phyloP scores from a whole-genome alignment of 2,113 vertebrate species.

The Trinectes maculatus region DNA sequence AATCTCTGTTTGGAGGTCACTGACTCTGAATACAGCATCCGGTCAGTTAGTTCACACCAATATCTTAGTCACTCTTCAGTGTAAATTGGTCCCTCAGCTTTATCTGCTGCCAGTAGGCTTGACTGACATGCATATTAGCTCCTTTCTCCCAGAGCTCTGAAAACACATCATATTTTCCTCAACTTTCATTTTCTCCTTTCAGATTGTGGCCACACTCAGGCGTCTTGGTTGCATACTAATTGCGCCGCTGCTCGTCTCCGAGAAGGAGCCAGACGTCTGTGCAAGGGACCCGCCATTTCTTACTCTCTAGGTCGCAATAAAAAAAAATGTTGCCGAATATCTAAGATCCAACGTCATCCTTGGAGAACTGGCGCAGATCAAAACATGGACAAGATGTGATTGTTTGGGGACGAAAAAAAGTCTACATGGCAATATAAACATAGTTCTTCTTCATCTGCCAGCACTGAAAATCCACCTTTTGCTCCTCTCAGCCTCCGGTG shows the following conservation, averaged over 20 bases:
- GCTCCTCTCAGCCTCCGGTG: constrained; percentile 31
- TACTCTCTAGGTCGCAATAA: constrained; percentile 50
- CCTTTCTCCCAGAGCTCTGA: constrained; percentile 70
- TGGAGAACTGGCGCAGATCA: constrained; percentile 59
- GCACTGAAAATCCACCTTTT: constrained; percentile 36
- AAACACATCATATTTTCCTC: constrained; percentile 75
- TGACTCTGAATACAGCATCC: constrained; percentile 63
- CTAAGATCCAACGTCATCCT: constrained; percentile 45
- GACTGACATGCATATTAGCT: constrained; percentile 78
- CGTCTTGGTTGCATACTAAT: constrained; percentile 78
- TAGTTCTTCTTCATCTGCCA: constrained; percentile 38
- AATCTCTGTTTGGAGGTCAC: constrained; percentile 73
- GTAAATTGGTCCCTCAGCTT: constrained; percentile 47
- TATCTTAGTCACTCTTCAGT: constrained; percentile 61
- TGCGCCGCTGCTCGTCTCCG: constrained; percentile 61
- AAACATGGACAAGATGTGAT: constrained; percentile 63
- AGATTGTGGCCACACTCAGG: constrained; percentile 63
- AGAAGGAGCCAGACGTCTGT: constrained; percentile 46
- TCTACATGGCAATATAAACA: constrained; percentile 60
- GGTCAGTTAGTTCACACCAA: constrained; percentile 72
- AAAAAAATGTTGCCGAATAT: constrained; percentile 45
- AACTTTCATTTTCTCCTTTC: constrained; percentile 74
- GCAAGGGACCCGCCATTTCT: constrained; percentile 47
- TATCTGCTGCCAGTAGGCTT: constrained; percentile 63
- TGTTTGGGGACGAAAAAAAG: constrained; percentile 63